Evolutionary conservation across 2,113 vertebrate species (phyloP).

Genomic region (Plecotus auritus): DNA sequence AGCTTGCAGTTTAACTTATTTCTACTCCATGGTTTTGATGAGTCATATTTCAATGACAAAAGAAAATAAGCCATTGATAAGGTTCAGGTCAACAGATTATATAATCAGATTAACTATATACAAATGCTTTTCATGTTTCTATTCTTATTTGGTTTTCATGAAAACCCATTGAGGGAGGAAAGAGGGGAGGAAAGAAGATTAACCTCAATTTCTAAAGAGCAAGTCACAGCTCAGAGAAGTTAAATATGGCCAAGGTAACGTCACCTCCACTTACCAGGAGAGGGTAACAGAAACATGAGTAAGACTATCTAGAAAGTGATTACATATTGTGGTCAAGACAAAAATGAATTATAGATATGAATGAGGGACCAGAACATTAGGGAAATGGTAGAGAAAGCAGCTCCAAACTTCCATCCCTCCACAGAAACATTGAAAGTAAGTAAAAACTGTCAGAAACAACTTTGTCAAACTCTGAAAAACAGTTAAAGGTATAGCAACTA

Average conservation of each 20-base stretch:
- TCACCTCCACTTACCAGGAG: not conserved
- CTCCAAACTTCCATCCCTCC: not conserved
- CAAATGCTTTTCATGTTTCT: conserved; percentile 8
- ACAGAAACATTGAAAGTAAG: not conserved
- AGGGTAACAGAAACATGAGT: not conserved
- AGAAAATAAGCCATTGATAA: conserved; percentile 34
- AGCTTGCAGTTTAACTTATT: conserved; percentile 27
- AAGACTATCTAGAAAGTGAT: not conserved
- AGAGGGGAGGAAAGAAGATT: not conserved
- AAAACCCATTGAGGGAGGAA: not conserved
- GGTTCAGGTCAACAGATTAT: not conserved
- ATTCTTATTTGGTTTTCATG: conserved; percentile 2
- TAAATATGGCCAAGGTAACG: not conserved
- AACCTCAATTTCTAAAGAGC: conserved; percentile 9
- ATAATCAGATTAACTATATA: not conserved
- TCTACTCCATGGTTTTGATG: not conserved
- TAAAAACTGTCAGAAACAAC: not conserved
- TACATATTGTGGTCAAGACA: not conserved
- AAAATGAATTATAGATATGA: not conserved
- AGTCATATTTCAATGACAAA: conserved; percentile 39
- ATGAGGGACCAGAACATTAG: not conserved
- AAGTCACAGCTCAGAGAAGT: not conserved
- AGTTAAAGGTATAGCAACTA: not conserved
- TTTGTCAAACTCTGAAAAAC: not conserved
- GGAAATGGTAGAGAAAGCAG: not conserved